Conservation (phyloP, 2,113 vertebrate genomes). For the Pionites leucogaster region DNA sequence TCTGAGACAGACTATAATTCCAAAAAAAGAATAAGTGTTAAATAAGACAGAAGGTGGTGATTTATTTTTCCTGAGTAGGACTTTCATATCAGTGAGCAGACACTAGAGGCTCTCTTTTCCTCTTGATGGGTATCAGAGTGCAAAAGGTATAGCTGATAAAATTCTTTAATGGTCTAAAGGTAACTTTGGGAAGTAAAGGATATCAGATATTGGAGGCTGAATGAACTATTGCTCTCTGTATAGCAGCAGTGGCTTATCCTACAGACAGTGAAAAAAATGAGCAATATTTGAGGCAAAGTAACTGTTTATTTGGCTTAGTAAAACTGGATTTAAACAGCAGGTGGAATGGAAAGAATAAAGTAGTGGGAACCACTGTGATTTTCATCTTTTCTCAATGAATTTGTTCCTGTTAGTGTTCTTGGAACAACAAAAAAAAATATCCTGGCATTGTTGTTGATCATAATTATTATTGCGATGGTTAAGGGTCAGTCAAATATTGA, state of each 20-base stretch:
- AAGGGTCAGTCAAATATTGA: conserved; percentile 20
- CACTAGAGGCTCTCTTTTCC: conserved; percentile 21
- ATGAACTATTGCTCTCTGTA: conserved; percentile 42
- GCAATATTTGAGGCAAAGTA: neutral
- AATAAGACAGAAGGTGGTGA: conserved; percentile 30
- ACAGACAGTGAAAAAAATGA: conserved; percentile 16
- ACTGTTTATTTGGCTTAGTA: neutral
- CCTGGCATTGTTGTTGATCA: neutral
- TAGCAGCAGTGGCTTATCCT: conserved; percentile 41
- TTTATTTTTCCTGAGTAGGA: conserved; percentile 41
- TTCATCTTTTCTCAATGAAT: neutral
- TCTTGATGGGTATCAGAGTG: conserved; percentile 62
- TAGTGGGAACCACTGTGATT: neutral
- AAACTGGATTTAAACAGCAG: conserved; percentile 17
- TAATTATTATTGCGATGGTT: neutral
- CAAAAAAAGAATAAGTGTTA: neutral
- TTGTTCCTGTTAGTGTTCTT: neutral
- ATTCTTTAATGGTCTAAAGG: conserved; percentile 66
- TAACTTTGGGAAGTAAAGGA: conserved; percentile 57
- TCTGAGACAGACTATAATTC: neutral
- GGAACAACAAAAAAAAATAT: neutral
- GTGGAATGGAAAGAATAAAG: neutral
- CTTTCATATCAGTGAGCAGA: conserved; percentile 47
- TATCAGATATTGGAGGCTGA: conserved; percentile 61
- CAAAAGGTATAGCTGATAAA: conserved; percentile 68